phyloP scores from a whole-genome alignment of 2,888 invertebrate genomes.

The Dione vanillae region DNA sequence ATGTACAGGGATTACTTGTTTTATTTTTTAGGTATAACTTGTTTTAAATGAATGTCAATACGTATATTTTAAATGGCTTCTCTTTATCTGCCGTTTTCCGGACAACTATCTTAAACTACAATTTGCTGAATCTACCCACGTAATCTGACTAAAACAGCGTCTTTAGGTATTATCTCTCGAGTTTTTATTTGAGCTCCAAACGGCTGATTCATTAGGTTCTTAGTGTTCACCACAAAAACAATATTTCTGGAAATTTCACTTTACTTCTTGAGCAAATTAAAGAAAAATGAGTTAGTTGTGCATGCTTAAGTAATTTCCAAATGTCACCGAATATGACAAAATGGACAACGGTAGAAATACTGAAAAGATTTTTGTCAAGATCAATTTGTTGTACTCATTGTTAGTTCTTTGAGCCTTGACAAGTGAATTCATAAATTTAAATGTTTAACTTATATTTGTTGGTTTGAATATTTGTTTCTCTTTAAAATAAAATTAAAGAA shows the following conservation, averaged over 20 bases:
- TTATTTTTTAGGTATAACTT: too few relatives aligned
- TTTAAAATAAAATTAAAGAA: not conserved
- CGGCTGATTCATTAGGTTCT: not conserved
- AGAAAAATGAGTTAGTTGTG: not conserved
- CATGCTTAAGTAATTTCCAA: conserved; percentile 39
- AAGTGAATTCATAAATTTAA: not conserved
- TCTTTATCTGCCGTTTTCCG: too few relatives aligned
- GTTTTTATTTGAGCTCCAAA: not conserved
- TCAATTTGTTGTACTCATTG: conserved; percentile 32
- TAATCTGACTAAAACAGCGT: not conserved
- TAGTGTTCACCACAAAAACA: too few relatives aligned
- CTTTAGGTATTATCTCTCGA: not conserved
- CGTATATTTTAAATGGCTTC: too few relatives aligned
- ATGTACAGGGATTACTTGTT: too few relatives aligned
- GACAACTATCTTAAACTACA: too few relatives aligned
- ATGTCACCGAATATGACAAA: conserved; percentile 31
- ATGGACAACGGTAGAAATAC: conserved; percentile 41
- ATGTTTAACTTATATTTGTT: not conserved
- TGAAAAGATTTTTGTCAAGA: conserved; percentile 42
- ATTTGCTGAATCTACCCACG: not conserved
- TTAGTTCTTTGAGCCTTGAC: conserved; percentile 27
- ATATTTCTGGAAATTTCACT: not conserved
- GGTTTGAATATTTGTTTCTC: not conserved
- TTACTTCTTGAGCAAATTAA: not conserved
- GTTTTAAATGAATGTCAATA: too few relatives aligned